These are phyloP conservation scores for Callithrix jacchus DNA, from an alignment of 2,113 vertebrate genomes.

Conservation along the genomic window DNA sequence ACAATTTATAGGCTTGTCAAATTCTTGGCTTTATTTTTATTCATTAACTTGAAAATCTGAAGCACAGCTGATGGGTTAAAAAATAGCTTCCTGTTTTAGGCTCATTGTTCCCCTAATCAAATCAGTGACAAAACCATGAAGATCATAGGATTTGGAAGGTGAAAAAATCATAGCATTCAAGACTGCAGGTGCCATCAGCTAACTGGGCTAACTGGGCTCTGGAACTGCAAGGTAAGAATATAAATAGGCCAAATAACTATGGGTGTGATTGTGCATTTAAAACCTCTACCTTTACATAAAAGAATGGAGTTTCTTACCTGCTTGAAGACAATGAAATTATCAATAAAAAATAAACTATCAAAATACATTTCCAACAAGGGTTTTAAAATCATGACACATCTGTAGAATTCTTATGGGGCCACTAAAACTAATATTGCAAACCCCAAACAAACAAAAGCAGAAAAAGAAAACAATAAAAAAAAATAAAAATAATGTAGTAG, in stretches of 20 bases:
- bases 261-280: neutral
- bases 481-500: neutral
- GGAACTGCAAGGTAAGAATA: neutral
- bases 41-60: conserved; percentile 45
- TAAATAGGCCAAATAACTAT: neutral
- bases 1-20: neutral
- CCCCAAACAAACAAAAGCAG: too few species aligned
- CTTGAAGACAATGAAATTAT: neutral
- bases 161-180: neutral
- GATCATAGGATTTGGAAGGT: neutral
- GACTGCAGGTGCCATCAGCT: neutral
- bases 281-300: neutral
- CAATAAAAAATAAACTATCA: neutral
- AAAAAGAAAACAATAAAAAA: too few species aligned
- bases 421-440: neutral
- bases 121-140: neutral
- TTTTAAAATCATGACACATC: neutral
- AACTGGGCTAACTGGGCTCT: neutral
- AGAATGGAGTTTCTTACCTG: neutral
- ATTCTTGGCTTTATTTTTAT: conserved; percentile 38
- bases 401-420: neutral
- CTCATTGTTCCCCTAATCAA: conserved; percentile 29
- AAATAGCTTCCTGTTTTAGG: conserved; percentile 14
- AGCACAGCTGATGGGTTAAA: neutral
- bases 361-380: neutral